phyloP scores from a whole-genome alignment of 2,797 vertebrate genomes.

The Etheostoma perlongum region DNA sequence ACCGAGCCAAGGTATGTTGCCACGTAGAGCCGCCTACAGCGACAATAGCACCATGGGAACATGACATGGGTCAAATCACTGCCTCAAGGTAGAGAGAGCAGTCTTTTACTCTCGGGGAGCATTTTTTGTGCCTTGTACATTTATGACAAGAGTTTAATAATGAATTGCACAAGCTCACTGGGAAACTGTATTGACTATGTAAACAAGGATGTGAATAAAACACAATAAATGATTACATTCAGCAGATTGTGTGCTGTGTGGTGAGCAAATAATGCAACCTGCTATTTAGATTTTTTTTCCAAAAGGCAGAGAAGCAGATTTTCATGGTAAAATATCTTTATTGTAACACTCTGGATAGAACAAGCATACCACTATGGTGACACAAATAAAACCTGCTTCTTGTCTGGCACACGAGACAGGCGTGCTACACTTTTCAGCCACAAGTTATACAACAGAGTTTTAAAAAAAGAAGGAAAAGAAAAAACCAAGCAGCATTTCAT shows the following conservation, averaged over 20 bases:
- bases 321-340: slow-evolving; percentile 72
- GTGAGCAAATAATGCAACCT: background rate
- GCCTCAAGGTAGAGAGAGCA: slow-evolving; percentile 33
- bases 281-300: slow-evolving; percentile 10
- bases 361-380: slow-evolving; percentile 42
- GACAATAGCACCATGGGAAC: slow-evolving; percentile 43
- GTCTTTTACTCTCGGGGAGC: slow-evolving; percentile 6
- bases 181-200: background rate
- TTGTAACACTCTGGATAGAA: slow-evolving; percentile 60
- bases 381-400: slow-evolving; percentile 51
- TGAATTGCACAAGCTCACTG: slow-evolving; percentile 4
- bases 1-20: slow-evolving; percentile 39
- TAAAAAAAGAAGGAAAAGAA: background rate
- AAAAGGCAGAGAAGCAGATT: slow-evolving; percentile 51
- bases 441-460: slow-evolving; percentile 60
- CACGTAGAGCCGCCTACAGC: slow-evolving; percentile 46
- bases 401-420: slow-evolving; percentile 37
- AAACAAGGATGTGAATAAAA: background rate
- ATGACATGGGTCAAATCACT: slow-evolving; percentile 42
- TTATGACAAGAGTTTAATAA: slow-evolving; percentile 4
- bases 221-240: background rate
- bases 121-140: background rate
- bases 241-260: slow-evolving; percentile 4
- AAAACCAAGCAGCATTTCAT: slow-evolving; percentile 36
- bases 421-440: slow-evolving; percentile 48